Base-by-base conservation (phyloP, 2,797 vertebrate genomes). In the Squalus acanthias region DNA sequence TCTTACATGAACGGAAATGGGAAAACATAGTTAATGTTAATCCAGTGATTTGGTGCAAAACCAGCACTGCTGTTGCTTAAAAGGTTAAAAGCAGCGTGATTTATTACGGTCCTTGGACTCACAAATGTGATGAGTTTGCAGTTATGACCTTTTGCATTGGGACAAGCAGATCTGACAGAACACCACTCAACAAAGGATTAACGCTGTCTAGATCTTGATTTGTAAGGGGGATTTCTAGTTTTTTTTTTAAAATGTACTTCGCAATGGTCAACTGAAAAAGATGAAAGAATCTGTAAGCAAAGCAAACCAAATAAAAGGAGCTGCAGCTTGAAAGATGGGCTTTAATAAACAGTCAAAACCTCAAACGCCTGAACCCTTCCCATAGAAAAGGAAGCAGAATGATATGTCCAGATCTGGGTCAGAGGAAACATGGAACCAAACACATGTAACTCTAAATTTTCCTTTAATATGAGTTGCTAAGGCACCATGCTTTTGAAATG, bases 161-260 rank as follows among this genome's bases (percentile, higher is more conserved):
- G 65, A 46, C 67, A 69, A 24, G 67, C 67, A 69, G 46, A 95
- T 60, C 94, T 95, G 94, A 95, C 26, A 74, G 70, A 95, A 95
- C 26, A 57, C 50, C 72, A 57, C 15, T 76, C 26, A 95, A 22
- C 6, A 76, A 76, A 57, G 72, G 26, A 95, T 95, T 57, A 57
- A 95, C 57, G 15, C 29, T 57, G 46, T 17, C 70, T 29, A 29
- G 29, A 72, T 76, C 10, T 95, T 76, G 70, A 72, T 95, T 74
- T 95, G 69, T 15, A 33, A 95, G 3, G 22, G 22, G 69, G 13
- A 82, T 82, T 82, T 82, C 15, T 46, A 85, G 13, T 39, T 46
- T 46, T 46, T 50, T 24, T 50, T 74, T 39, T 39, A 39, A 74
- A 74, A 50, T 22, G 6, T 85, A 50, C 82, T 85, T 85, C 6